A percentile compares a stretch with the other conserved stretches of the same genome.
These are phyloP conservation scores for Gymnocheta viridis DNA, from an alignment of 2,888 invertebrate species.

Conservation along the genomic window DNA sequence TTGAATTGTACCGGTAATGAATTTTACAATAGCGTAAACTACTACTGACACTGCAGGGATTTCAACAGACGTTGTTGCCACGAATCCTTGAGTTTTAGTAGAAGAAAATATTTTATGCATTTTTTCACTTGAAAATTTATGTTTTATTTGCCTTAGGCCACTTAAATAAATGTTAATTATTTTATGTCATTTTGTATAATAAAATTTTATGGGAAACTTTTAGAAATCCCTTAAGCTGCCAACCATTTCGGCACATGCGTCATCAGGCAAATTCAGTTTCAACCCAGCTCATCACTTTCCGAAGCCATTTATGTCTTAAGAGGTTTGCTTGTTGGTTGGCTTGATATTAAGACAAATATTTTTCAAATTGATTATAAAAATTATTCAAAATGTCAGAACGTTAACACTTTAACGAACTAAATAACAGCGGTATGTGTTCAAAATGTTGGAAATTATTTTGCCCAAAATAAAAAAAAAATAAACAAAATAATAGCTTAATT, in stretches of 20 bases:
- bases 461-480: not conserved
- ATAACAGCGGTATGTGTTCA: conserved; percentile 8
- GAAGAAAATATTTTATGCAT: not conserved
- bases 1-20: conserved; percentile 51
- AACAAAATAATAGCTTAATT: conserved; percentile 45
- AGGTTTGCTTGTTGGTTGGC: not conserved
- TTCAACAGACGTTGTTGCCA: not conserved
- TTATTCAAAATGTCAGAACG: conserved; percentile 62
- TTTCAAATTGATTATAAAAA: conserved; percentile 63
- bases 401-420: conserved; percentile 47
- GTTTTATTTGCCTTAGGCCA: conserved; percentile 52
- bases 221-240: conserved; percentile 28
- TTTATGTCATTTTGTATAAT: conserved; percentile 65
- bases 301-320: not conserved
- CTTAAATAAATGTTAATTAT: conserved; percentile 62
- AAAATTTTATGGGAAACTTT: conserved; percentile 55
- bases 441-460: not conserved
- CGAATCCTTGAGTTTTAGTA: conserved; percentile 43
- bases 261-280: conserved; percentile 6
- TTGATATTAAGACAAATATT: conserved; percentile 36
- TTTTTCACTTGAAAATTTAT: conserved; percentile 44
- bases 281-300: conserved; percentile 7
- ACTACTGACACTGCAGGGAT: conserved; percentile 27
- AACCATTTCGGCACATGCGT: conserved; percentile 13
- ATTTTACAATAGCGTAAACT: conserved; percentile 62